These are phyloP conservation scores for Trematomus bernacchii DNA, from an alignment of 2,797 vertebrate genomes.

Conservation along the genomic window DNA sequence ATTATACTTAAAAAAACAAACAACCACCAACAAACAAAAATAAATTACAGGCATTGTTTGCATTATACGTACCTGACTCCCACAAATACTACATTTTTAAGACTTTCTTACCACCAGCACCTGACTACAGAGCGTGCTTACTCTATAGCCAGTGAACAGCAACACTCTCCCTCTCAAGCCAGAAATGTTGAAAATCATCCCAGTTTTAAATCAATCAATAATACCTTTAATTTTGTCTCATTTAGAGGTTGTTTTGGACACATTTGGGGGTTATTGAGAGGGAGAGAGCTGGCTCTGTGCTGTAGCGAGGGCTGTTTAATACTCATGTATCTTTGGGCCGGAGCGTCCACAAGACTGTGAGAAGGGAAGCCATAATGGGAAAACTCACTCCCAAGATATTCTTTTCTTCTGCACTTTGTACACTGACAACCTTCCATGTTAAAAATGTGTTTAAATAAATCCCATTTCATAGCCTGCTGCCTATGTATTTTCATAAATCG, in stretches of 20 bases:
- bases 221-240: slow-evolving; percentile 25
- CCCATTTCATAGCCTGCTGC: slow-evolving; percentile 75
- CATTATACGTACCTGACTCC: slow-evolving; percentile 89
- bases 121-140: slow-evolving; percentile 70
- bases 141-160: slow-evolving; percentile 68
- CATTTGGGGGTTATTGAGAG: slow-evolving; percentile 50
- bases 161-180: slow-evolving; percentile 73
- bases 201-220: slow-evolving; percentile 9
- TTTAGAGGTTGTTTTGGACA: slow-evolving; percentile 39
- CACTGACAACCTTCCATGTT: slow-evolving; percentile 47
- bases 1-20: slow-evolving; percentile 54
- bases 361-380: slow-evolving; percentile 52
- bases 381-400: slow-evolving; percentile 43
- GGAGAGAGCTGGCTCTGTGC: slow-evolving; percentile 80
- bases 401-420: slow-evolving; percentile 34
- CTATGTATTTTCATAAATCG: slow-evolving; percentile 32
- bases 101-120: slow-evolving; percentile 91
- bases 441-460: slow-evolving; percentile 70
- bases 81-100: slow-evolving; percentile 81
- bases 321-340: slow-evolving; percentile 69
- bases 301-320: slow-evolving; percentile 81
- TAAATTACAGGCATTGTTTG: slow-evolving; percentile 69
- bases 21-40: slow-evolving; percentile 46
- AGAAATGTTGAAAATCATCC: slow-evolving; percentile 20
- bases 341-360: slow-evolving; percentile 85